Percentiles rank a stretch among this genome's conserved stretches.
Conservation (phyloP, 2,888 invertebrate genomes). For the Andrena praecox region DNA sequence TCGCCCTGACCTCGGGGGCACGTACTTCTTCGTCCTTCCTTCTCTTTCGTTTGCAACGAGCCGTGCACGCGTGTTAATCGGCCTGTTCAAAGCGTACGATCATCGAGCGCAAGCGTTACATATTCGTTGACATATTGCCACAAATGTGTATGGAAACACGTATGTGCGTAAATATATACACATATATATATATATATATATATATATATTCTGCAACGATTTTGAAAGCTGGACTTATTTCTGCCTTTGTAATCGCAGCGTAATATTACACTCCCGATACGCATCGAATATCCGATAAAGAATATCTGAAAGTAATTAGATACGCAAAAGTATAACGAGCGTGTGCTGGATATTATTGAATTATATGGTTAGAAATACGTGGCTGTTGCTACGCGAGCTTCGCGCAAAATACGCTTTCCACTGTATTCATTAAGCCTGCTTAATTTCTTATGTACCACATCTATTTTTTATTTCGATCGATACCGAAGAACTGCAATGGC, state of each 20-base stretch:
- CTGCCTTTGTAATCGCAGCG: constrained; percentile 7
- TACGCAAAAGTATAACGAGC: not conserved
- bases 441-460: constrained; percentile 18
- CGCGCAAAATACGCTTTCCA: not conserved
- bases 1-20: not conserved
- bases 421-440: not conserved
- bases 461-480: constrained; percentile 50
- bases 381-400: not conserved
- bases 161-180: not conserved
- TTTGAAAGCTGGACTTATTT: constrained; percentile 20
- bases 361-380: not conserved
- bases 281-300: not conserved
- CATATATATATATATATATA: not conserved
- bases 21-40: not conserved
- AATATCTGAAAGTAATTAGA: not conserved
- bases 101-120: constrained; percentile 47
- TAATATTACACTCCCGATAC: not conserved
- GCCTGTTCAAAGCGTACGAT: constrained; percentile 32
- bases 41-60: not conserved
- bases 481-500: constrained; percentile 13
- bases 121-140: constrained; percentile 18
- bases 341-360: not conserved
- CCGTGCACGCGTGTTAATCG: constrained; percentile 41
- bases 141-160: constrained; percentile 17
- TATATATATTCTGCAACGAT: not conserved